phyloP scores from a whole-genome alignment of 2,797 vertebrate species.

The Chromis chromis region DNA sequence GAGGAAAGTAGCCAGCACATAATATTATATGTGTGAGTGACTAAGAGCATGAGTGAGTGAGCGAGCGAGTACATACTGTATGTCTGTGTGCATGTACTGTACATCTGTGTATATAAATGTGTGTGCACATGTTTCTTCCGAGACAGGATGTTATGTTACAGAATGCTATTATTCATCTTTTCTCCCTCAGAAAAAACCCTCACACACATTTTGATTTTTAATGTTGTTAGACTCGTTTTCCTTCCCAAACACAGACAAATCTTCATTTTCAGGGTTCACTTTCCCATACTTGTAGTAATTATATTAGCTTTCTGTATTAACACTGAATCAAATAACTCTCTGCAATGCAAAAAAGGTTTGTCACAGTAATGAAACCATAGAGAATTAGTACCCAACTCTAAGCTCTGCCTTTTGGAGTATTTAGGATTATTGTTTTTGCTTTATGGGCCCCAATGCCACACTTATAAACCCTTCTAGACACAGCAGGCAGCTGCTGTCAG shows the following conservation, averaged over 20 bases:
- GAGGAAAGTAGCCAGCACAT: conserved; percentile 37
- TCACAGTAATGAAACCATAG: too few relatives aligned
- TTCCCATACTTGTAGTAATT: not conserved
- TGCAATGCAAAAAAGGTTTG: not conserved
- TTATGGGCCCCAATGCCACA: not conserved
- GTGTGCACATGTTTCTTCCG: not conserved
- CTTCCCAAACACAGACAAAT: not conserved
- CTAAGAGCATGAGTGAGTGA: conserved; percentile 6
- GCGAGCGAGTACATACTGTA: not conserved
- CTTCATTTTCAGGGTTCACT: not conserved
- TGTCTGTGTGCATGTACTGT: conserved; percentile 6
- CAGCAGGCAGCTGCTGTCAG: not conserved
- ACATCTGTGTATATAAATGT: conserved; percentile 14
- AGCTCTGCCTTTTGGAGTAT: too few relatives aligned
- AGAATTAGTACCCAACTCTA: too few relatives aligned
- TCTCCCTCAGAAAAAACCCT: not conserved
- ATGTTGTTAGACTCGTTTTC: not conserved
- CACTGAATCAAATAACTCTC: not conserved
- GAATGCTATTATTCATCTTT: conserved; percentile 10
- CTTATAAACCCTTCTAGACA: not conserved
- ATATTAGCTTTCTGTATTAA: not conserved
- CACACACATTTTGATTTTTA: not conserved
- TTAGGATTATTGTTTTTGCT: not conserved
- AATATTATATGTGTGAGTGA: conserved; percentile 28
- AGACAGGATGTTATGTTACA: conserved; percentile 24